phyloP scores from a whole-genome alignment of 35 echinoderm and acorn worm species.

The Hemicentrotus pulcherrimus region DNA sequence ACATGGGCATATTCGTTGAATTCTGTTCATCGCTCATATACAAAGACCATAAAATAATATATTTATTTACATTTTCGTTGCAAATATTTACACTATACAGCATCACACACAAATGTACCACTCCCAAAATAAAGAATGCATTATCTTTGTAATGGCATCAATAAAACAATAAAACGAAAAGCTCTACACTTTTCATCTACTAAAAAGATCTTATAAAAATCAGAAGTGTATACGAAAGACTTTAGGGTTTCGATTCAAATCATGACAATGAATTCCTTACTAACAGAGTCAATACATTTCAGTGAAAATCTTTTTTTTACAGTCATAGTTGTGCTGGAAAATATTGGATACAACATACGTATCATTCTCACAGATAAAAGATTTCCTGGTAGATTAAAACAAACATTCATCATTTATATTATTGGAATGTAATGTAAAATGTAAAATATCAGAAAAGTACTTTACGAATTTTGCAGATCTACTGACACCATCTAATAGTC shows the following conservation, averaged over 20 bases:
- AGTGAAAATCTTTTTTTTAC: neutral
- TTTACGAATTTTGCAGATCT: neutral
- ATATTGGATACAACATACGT: neutral
- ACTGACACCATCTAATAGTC: too few species aligned
- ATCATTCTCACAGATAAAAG: neutral
- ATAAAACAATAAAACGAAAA: neutral
- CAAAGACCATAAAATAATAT: neutral
- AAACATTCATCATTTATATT: neutral
- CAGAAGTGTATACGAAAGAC: neutral
- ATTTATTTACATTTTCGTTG: conserved; percentile 15
- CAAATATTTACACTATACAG: conserved; percentile 29
- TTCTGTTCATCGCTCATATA: neutral
- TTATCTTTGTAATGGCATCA: neutral
- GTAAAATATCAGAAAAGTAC: neutral
- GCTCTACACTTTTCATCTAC: neutral
- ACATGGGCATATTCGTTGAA: neutral
- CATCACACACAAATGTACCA: conserved; percentile 19
- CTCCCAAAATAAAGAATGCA: neutral
- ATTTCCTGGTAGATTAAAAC: neutral
- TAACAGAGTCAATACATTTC: neutral
- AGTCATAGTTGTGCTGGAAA: neutral
- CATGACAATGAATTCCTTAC: neutral
- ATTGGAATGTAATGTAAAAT: neutral
- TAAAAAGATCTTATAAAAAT: neutral
- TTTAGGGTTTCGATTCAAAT: neutral